A percentile compares a stretch with the other conserved stretches of the same genome.
Evolutionary conservation across 2,888 invertebrate species (phyloP).

Genomic region (Unio delphinus): DNA sequence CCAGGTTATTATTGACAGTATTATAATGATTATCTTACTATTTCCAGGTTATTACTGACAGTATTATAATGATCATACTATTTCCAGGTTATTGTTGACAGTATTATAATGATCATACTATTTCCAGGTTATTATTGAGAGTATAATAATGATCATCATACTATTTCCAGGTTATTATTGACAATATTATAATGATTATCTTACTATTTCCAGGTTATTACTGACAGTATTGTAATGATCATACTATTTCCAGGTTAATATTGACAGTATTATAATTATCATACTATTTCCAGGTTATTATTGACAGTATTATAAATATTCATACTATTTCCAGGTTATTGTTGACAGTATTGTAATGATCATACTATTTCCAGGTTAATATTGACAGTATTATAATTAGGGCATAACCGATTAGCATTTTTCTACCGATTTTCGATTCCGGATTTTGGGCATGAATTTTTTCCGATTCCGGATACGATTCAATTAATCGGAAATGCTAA

Average conservation of each 20-base stretch:
- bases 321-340: slow-evolving; percentile 80
- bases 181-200: slow-evolving; percentile 75
- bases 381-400: slow-evolving; percentile 75
- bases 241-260: slow-evolving; percentile 80
- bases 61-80: slow-evolving; percentile 77
- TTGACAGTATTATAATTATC: slow-evolving; percentile 75
- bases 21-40: slow-evolving; percentile 74
- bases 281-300: slow-evolving; percentile 80
- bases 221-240: slow-evolving; percentile 75
- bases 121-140: slow-evolving; percentile 80
- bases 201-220: slow-evolving; percentile 80
- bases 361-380: slow-evolving; percentile 80
- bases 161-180: slow-evolving; percentile 80
- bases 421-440: too few relatives aligned
- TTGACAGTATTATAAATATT: slow-evolving; percentile 75
- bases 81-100: slow-evolving; percentile 80
- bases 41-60: slow-evolving; percentile 80
- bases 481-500: too few relatives aligned
- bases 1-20: slow-evolving; percentile 80
- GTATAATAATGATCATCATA: slow-evolving; percentile 75
- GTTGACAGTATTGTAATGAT: slow-evolving; percentile 77
- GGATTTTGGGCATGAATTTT: too few relatives aligned
- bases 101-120: slow-evolving; percentile 77
- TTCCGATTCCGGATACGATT: too few relatives aligned
- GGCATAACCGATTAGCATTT: too few relatives aligned